A percentile compares a stretch with the other conserved stretches of the same genome.
Conservation (phyloP, 2,113 vertebrate genomes). For the Tupaia chinensis region DNA sequence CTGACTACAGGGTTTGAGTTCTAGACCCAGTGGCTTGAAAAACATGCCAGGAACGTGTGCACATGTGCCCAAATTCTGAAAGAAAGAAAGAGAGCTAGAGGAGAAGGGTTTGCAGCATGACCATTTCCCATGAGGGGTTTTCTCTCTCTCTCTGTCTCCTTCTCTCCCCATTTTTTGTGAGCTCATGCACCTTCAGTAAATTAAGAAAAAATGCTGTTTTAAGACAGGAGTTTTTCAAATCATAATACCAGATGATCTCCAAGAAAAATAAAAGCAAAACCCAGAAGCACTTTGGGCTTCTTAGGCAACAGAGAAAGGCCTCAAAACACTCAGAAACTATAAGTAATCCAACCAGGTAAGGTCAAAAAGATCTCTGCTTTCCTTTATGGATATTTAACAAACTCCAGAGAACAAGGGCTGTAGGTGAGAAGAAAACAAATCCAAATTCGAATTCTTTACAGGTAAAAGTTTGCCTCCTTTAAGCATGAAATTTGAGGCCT, state of each 20-base stretch:
- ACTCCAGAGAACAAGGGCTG: not conserved
- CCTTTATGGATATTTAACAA: not conserved
- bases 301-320: not conserved
- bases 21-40: too few relatives aligned
- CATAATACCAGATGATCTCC: slow-evolving; percentile 22
- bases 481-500: not conserved
- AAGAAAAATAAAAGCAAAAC: slow-evolving; percentile 49
- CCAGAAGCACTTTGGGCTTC: not conserved
- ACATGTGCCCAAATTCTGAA: too few relatives aligned
- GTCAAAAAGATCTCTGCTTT: not conserved
- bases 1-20: too few relatives aligned
- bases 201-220: not conserved
- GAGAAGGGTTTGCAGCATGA: too few relatives aligned
- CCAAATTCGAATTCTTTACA: slow-evolving; percentile 50
- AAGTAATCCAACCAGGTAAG: not conserved
- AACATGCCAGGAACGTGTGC: too few relatives aligned
- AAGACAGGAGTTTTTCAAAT: not conserved
- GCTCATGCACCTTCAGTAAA: too few relatives aligned
- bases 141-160: not conserved
- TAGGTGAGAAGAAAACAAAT: slow-evolving; percentile 18
- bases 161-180: not conserved
- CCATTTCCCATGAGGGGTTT: too few relatives aligned
- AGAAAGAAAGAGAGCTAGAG: too few relatives aligned
- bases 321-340: slow-evolving; percentile 11
- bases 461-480: slow-evolving; percentile 36